A percentile compares a stretch with the other conserved stretches of the same genome.
These are phyloP conservation scores for Lasius fuliginosus DNA, from an alignment of 2,888 invertebrate species.

Conservation along the genomic window DNA sequence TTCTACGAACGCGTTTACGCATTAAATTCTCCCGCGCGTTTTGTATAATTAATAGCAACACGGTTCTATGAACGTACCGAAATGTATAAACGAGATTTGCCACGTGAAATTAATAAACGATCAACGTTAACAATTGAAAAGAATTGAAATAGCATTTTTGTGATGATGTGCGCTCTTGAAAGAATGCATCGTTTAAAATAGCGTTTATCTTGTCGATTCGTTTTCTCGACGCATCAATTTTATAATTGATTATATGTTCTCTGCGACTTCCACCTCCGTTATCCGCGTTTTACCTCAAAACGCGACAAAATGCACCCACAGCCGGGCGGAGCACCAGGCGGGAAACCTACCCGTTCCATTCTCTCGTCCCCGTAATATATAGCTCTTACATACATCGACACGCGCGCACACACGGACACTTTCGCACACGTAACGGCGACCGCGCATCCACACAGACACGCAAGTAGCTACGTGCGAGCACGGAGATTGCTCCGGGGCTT, in stretches of 20 bases:
- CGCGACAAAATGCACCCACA: constrained; percentile 16
- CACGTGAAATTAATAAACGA: constrained; percentile 12
- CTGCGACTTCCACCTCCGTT: not conserved
- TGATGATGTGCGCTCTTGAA: not conserved
- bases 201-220: not conserved
- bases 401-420: not conserved
- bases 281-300: constrained; percentile 44
- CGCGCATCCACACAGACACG: constrained; percentile 53
- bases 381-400: constrained; percentile 47
- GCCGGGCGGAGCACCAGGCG: constrained; percentile 42
- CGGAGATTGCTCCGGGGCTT: constrained; percentile 85
- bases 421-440: constrained; percentile 29
- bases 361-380: constrained; percentile 63
- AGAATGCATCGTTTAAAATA: not conserved
- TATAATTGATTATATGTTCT: constrained; percentile 29
- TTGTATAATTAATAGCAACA: constrained; percentile 24
- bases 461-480: constrained; percentile 72
- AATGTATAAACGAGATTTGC: constrained; percentile 38
- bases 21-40: not conserved
- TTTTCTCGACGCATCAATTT: constrained; percentile 1
- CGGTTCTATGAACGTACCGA: not conserved
- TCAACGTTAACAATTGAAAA: not conserved
- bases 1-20: constrained; percentile 7
- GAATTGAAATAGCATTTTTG: not conserved
- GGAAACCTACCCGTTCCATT: constrained; percentile 65